Conservation (phyloP, 2,797 vertebrate species). For the Esox masquinongy region DNA sequence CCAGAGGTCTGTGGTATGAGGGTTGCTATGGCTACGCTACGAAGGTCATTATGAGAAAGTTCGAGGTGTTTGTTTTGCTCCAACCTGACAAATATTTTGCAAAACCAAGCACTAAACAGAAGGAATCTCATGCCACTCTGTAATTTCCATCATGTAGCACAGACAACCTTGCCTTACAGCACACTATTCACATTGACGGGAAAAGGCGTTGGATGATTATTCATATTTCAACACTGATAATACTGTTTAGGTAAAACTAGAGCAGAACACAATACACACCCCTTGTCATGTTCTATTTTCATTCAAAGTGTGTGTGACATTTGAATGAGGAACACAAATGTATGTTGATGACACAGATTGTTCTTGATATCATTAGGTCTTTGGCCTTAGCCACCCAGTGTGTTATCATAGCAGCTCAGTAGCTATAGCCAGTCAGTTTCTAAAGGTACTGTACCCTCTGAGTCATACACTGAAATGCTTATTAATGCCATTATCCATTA, state of each 20-base stretch:
- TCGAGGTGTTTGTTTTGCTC: constrained; percentile 42
- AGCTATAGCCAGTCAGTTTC: constrained; percentile 33
- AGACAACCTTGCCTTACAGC: neutral
- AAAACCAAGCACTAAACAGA: constrained; percentile 20
- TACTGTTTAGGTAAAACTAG: neutral
- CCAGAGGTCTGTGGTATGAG: constrained; percentile 29
- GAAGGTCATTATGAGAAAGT: constrained; percentile 56
- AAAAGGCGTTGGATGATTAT: neutral
- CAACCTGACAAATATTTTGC: constrained; percentile 11
- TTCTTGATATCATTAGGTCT: constrained; percentile 30
- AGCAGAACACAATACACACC: neutral
- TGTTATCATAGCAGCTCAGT: constrained; percentile 21
- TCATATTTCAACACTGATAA: neutral
- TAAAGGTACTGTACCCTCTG: constrained; percentile 43
- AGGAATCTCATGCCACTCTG: constrained; percentile 6
- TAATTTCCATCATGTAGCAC: constrained; percentile 6
- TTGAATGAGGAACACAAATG: neutral
- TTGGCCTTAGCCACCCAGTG: constrained; percentile 40
- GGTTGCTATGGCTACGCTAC: constrained; percentile 67
- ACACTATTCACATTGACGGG: neutral
- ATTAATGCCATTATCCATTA: constrained; percentile 60
- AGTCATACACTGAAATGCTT: constrained; percentile 44
- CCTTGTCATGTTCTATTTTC: neutral
- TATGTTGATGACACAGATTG: neutral
- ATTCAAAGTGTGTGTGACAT: neutral